Evolutionary conservation across 2,797 vertebrate genomes (phyloP), one percentile per base, ranked within the genome.

Genomic region (Amazona ochrocephala): DNA sequence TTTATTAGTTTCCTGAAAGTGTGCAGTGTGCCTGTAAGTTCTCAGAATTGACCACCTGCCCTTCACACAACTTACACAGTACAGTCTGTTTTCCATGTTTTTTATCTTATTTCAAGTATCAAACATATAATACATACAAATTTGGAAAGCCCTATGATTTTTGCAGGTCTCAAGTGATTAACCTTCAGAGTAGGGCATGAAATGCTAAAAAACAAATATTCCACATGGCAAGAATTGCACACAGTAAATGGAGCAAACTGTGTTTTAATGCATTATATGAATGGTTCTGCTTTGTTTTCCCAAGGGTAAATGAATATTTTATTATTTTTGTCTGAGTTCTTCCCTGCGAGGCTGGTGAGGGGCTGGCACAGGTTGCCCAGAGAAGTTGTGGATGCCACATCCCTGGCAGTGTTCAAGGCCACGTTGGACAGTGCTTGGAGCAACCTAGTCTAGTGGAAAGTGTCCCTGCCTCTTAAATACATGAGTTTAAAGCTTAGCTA

Each of bases 201-300:
- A 93, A 84, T 60, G 19, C 47, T 91, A 12, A 86, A 89, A 91
- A 95, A 90, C 19, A 87, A 92, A 93, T 87, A 74, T 93, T 97
- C 93, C 93, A 84, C 1, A 0, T 61, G 54, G 50, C 73, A 88
- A 74, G 64, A 96, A 94, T 48, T 88, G 32, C n/a, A 84, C 56
- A 50, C 14, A 53, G 74, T 75, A 95, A 92, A 94, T 88, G 83
- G 48, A 82, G 64, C 64, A 94, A 90, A 70, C 62, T 9, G 12
- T 56, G 60, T 42, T 79, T 91, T 81, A 95, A 78, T 75, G 62
- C 20, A 70, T 86, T 73, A 41, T 76, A 53, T 39, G 50, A 92
- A 73, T 41, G 24, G 4, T 87, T 90, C 50, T 93, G 29, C n/a
- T 65, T 87, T 84, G 37, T 67, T 95, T 86, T 88, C 66, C 77